These are phyloP conservation scores for Cebidichthys violaceus DNA, from an alignment of 2,113 vertebrate genomes.

Conservation along the genomic window DNA sequence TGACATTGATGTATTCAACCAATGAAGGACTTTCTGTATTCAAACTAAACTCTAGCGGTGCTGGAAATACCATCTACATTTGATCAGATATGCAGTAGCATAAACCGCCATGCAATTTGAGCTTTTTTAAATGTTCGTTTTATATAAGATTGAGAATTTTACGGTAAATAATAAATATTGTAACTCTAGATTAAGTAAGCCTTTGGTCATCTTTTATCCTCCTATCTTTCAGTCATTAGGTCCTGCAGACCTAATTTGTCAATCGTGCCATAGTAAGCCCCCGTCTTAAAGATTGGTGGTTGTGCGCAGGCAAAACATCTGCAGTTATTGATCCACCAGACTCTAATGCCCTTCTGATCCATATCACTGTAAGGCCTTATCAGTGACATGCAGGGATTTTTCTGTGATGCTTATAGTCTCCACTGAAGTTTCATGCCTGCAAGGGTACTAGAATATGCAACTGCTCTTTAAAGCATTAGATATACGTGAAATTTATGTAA, in stretches of 20 bases:
- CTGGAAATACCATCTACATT: constrained; percentile 7
- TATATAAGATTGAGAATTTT: constrained; percentile 11
- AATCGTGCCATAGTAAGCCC: constrained; percentile 65
- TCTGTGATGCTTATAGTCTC: constrained; percentile 59
- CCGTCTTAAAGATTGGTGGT: constrained; percentile 65
- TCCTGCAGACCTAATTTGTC: constrained; percentile 71
- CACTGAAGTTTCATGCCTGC: constrained; percentile 48
- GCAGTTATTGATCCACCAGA: constrained; percentile 77
- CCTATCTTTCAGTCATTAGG: constrained; percentile 69
- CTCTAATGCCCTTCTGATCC: constrained; percentile 77
- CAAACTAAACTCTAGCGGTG: background rate
- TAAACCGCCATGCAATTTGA: background rate
- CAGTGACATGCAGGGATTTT: constrained; percentile 77
- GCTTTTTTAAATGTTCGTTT: background rate
- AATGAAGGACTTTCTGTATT: constrained; percentile 34
- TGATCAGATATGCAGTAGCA: background rate
- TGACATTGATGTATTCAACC: constrained; percentile 33
- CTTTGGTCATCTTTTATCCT: constrained; percentile 60
- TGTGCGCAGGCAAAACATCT: constrained; percentile 69
- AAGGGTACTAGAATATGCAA: constrained; percentile 45
- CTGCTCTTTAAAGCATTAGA: constrained; percentile 9
- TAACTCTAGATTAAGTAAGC: constrained; percentile 50
- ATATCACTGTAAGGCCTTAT: constrained; percentile 80
- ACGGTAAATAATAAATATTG: constrained; percentile 41
- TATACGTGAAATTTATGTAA: constrained; percentile 17